A percentile compares a stretch with the other conserved stretches of the same genome.
phyloP scores from a whole-genome alignment of 2,113 vertebrate genomes.

The Ptilorrhoa leucosticta region DNA sequence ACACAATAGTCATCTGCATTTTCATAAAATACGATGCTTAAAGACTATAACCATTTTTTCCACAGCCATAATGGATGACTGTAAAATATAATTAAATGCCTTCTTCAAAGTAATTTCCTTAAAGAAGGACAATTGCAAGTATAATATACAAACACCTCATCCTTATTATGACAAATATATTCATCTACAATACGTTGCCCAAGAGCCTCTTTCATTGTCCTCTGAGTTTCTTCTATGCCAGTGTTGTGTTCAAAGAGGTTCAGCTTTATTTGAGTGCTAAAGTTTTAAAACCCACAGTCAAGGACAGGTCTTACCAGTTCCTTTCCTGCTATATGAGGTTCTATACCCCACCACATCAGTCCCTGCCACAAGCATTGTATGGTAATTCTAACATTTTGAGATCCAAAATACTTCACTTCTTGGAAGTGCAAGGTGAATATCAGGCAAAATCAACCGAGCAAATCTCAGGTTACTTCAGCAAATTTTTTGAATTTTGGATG shows the following conservation, averaged over 20 bases:
- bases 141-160: background rate
- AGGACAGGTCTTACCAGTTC: background rate
- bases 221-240: background rate
- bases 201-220: background rate
- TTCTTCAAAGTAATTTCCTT: background rate
- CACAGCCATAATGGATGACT: background rate
- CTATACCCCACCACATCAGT: accelerated
- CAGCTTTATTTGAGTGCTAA: background rate
- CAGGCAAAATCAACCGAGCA: background rate
- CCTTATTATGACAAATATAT: background rate
- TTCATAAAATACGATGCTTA: background rate
- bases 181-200: background rate
- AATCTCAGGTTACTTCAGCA: background rate
- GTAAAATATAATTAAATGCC: background rate
- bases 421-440: background rate
- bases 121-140: background rate
- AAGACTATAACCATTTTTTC: background rate
- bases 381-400: background rate
- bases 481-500: background rate
- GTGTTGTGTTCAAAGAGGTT: background rate
- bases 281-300: background rate
- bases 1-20: background rate
- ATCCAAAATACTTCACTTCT: background rate
- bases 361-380: accelerated
- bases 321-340: background rate